These are phyloP conservation scores for Zoanthus sansibaricus DNA, from an alignment of 92 coral and sea anemone genomes.

Conservation along the genomic window DNA sequence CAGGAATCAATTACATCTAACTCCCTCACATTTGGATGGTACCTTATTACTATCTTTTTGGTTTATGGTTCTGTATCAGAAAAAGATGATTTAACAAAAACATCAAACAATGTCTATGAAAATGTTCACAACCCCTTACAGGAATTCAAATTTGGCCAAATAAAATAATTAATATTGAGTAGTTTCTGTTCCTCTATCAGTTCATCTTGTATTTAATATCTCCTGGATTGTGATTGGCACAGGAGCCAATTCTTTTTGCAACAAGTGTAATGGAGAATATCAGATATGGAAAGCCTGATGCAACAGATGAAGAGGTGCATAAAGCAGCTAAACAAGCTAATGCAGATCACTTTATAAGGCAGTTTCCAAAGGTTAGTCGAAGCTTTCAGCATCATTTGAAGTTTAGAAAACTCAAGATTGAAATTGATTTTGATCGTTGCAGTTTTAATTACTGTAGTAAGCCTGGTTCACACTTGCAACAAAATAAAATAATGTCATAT, in stretches of 20 bases:
- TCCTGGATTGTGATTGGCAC: background rate
- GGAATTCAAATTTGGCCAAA: no score
- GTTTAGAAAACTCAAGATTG: no score
- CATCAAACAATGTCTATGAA: no score
- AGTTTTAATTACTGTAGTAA: background rate
- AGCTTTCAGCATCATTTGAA: background rate
- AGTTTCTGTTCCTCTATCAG: background rate
- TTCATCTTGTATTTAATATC: no score
- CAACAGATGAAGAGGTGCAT: constrained; percentile 89
- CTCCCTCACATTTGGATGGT: no score
- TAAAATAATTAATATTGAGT: background rate
- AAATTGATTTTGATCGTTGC: background rate
- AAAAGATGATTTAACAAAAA: no score
- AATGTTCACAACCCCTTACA: no score
- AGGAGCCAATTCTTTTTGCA: constrained; percentile 97
- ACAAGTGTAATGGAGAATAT: constrained; percentile 95
- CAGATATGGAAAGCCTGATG: constrained; percentile 92
- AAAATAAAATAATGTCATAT: no score
- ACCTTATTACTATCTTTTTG: no score
- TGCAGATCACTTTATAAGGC: constrained; percentile 88
- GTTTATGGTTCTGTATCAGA: no score
- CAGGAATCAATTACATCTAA: no score
- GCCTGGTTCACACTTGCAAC: no score
- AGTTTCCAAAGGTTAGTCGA: constrained; percentile 84
- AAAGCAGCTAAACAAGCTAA: constrained; percentile 90